Percentiles rank a stretch among this genome's conserved stretches.
phyloP scores from a whole-genome alignment of 2,113 vertebrate genomes.

The Gymnorhina tibicen region DNA sequence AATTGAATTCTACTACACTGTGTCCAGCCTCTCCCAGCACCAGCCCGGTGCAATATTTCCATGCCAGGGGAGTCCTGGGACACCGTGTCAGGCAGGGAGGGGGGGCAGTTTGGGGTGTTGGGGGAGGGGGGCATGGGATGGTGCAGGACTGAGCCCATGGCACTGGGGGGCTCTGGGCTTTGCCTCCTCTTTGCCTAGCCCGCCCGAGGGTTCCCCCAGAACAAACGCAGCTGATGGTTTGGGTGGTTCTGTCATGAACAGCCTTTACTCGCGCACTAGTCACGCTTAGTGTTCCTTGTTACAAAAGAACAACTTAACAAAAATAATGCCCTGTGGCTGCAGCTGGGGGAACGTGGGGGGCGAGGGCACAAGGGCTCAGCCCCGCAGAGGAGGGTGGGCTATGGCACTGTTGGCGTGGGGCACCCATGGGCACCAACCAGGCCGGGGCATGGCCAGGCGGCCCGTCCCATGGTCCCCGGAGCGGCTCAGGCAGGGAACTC shows the following conservation, averaged over 20 bases:
- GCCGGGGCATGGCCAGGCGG: background rate
- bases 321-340: background rate
- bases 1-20: background rate
- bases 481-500: background rate
- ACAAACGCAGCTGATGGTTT: fast-evolving
- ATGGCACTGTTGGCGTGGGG: background rate
- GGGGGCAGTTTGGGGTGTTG: background rate
- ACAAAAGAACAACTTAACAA: background rate
- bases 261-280: background rate
- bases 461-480: background rate
- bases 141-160: background rate
- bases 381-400: background rate
- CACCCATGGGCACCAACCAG: background rate
- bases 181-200: background rate
- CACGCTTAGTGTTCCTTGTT: fast-evolving
- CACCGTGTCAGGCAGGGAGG: background rate
- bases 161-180: background rate
- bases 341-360: background rate
- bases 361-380: background rate
- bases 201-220: background rate
- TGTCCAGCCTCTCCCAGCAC: background rate
- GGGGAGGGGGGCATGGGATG: no score
- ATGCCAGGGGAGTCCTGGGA: background rate
- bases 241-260: background rate
- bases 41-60: background rate